Percentiles rank a stretch among this genome's conserved stretches.
Evolutionary conservation across 1,140 invertebrate species (phyloP).

Genomic region (Orius insidiosus): DNA sequence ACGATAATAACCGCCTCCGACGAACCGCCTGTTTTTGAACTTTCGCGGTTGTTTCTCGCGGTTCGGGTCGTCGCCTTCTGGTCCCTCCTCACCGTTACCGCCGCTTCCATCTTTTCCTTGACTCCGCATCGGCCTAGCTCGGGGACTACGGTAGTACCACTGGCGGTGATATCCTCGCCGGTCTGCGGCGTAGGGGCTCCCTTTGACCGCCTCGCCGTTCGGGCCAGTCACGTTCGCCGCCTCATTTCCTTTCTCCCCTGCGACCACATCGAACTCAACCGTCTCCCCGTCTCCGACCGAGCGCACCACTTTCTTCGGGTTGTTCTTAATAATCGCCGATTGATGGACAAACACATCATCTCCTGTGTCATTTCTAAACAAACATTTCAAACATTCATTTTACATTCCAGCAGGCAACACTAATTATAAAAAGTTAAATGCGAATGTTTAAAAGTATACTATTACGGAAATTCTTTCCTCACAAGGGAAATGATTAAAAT

Average conservation of each 20-base stretch:
- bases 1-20: not conserved
- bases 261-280: constrained; percentile 98
- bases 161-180: constrained; percentile 56
- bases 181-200: constrained; percentile 91
- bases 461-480: no score
- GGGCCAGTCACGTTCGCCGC: constrained; percentile 94
- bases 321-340: constrained; percentile 92
- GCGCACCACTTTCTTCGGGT: constrained; percentile 91
- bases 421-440: no score
- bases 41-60: not conserved
- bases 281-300: constrained; percentile 96
- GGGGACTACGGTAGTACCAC: constrained; percentile 32
- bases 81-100: not conserved
- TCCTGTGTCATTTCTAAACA: constrained; percentile 85
- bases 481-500: no score
- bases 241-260: constrained; percentile 96
- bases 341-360: constrained; percentile 99
- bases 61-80: not conserved
- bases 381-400: no score
- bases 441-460: no score
- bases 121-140: not conserved
- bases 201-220: constrained; percentile 79
- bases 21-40: not conserved
- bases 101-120: no score
- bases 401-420: no score